phyloP scores from a whole-genome alignment of 37 sponge, comb jelly and placozoan species.

The Corticium candelabrum region DNA sequence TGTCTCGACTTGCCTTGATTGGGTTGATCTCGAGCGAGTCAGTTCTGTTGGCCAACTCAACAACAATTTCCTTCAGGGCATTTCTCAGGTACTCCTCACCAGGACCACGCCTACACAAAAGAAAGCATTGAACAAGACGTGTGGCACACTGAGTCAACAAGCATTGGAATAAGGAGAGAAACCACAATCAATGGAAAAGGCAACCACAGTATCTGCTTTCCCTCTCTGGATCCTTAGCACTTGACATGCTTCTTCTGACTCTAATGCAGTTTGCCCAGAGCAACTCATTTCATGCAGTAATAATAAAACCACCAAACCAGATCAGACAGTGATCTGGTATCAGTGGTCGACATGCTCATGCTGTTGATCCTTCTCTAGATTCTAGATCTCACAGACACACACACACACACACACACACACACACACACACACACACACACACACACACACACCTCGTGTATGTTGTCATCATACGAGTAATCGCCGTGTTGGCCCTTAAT shows the following conservation, averaged over 20 bases:
- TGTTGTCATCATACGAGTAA: conserved; percentile 92
- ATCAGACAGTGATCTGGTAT: no score
- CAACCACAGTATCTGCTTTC: background rate
- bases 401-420: no score
- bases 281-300: no score
- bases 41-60: conserved; percentile 33
- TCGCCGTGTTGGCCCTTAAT: conserved; percentile 86
- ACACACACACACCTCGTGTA: conserved; percentile 60
- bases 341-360: no score
- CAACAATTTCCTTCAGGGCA: conserved; percentile 35
- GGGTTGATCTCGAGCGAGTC: conserved; percentile 69
- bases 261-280: no score
- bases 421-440: background rate
- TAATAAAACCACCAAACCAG: no score
- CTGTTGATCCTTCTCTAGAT: no score
- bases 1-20: no score
- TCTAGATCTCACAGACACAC: no score
- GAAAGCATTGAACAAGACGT: background rate
- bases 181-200: background rate
- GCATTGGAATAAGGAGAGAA: background rate
- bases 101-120: conserved; percentile 50
- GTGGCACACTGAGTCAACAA: background rate
- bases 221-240: no score
- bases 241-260: no score
- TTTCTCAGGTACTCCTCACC: conserved; percentile 72